Evolutionary conservation across 2,113 vertebrate genomes (phyloP), one percentile per base, ranked within the genome.

Genomic region (Antennarius striatus): DNA sequence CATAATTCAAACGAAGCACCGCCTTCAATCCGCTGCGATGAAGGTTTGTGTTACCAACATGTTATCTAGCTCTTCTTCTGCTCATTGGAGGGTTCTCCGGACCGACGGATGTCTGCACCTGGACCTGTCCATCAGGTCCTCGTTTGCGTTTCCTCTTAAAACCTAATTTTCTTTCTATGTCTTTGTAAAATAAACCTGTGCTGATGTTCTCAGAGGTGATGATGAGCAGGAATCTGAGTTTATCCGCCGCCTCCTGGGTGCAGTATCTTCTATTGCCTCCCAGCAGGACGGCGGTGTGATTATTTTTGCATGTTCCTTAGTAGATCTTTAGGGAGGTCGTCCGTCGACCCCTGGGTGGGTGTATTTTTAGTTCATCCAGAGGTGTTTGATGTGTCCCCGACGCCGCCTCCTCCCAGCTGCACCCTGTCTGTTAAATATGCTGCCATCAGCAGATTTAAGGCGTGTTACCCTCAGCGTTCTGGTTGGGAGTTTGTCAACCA

Each of bases 361-460:
- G 75, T 91, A 87, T 88, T 87, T 89, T 89, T 89, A 83, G 77
- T 79, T 72, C 57, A 71, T 68, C 56, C 42, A 52, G 63, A 63
- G 73, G 58, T 80, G 70, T 73, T 81, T 86, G 80, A 89, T 80
- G 56, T 53, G 51, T 72, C 75, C 68, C 66, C 74, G 70, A 73
- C 71, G 49, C 54, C 52, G 49, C 73, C 55, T 4, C 58, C 42
- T 13, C 58, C 68, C 75, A 78, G 75, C 71, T 82, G 68, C 86
- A 80, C 58, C 17, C 42, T 68, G 29, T 29, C 40, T 66, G 62
- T 63, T 62, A 42, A 65, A 82, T 83, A 47, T 28, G 49, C 51
- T 63, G 10, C 43, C 74, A 80, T 86, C 84, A 78, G 83, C 71
- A 83, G 32, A 66, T 87, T 71, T 75, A 65, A 54, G 59, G 48